Percentiles rank a stretch among this genome's conserved stretches.
Evolutionary conservation across 2,888 invertebrate species (phyloP).

Genomic region (Odontocolon sp.): DNA sequence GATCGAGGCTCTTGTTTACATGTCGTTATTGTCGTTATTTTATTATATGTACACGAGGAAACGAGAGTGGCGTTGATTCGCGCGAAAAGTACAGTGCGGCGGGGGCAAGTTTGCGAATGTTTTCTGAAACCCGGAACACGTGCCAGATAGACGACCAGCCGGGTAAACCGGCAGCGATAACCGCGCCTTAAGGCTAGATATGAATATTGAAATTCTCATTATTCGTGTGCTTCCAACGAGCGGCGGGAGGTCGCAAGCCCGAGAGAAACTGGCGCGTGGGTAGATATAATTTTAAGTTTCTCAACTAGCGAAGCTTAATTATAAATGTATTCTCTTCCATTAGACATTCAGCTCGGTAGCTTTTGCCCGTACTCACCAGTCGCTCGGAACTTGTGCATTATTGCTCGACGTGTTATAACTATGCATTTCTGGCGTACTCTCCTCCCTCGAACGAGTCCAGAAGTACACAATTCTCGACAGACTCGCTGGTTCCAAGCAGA

Average conservation of each 20-base stretch:
- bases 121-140: slow-evolving; percentile 2
- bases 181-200: slow-evolving; percentile 65
- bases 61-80: too few species aligned
- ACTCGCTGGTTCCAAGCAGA: too few species aligned
- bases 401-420: slow-evolving; percentile 26
- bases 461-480: too few species aligned
- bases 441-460: too few species aligned
- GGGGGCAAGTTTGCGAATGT: not conserved
- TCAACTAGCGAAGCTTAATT: slow-evolving; percentile 74
- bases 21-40: too few species aligned
- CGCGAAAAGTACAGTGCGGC: too few species aligned
- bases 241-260: slow-evolving; percentile 55
- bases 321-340: slow-evolving; percentile 72
- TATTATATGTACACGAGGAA: too few species aligned
- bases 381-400: slow-evolving; percentile 46
- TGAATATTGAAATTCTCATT: slow-evolving; percentile 80
- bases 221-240: slow-evolving; percentile 66
- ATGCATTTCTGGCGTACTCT: not conserved
- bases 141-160: slow-evolving; percentile 17
- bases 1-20: too few species aligned
- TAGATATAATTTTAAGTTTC: slow-evolving; percentile 78
- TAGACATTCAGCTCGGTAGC: slow-evolving; percentile 67
- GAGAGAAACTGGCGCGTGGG: slow-evolving; percentile 59
- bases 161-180: slow-evolving; percentile 49
- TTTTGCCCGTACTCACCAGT: slow-evolving; percentile 35